Conservation (phyloP, 1,140 invertebrate genomes). For the Solenopsis fugax region DNA sequence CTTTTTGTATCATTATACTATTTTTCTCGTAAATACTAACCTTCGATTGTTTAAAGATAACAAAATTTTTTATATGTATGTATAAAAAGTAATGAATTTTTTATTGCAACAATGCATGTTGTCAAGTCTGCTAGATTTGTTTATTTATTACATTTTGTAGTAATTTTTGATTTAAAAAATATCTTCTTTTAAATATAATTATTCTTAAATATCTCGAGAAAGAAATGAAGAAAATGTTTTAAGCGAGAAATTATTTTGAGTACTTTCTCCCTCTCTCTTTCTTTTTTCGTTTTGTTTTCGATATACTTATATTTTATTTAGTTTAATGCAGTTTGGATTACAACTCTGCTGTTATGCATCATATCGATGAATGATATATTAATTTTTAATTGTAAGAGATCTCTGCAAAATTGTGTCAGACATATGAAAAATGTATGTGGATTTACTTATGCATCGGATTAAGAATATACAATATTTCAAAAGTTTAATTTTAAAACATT, state of each 20-base stretch:
- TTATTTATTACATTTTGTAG: neutral
- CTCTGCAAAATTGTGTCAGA: neutral
- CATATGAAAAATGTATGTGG: neutral
- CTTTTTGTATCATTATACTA: no score
- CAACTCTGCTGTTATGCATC: neutral
- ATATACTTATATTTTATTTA: neutral
- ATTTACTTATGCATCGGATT: neutral
- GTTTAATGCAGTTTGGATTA: neutral
- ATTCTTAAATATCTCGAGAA: neutral
- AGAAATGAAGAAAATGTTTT: neutral
- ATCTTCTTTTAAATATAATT: neutral
- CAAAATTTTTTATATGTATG: no score
- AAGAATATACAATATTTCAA: neutral
- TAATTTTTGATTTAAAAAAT: neutral
- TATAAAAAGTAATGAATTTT: no score
- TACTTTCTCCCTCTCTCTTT: neutral
- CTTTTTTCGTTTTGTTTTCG: neutral
- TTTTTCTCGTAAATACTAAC: no score
- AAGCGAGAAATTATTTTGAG: neutral
- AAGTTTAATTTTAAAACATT: neutral
- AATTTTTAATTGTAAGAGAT: slow-evolving; percentile 5
- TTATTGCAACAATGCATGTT: no score
- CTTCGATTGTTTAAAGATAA: no score
- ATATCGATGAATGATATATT: neutral
- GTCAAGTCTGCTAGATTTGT: neutral